phyloP scores from a whole-genome alignment of 2,113 vertebrate species.

The Apteryx mantelli region DNA sequence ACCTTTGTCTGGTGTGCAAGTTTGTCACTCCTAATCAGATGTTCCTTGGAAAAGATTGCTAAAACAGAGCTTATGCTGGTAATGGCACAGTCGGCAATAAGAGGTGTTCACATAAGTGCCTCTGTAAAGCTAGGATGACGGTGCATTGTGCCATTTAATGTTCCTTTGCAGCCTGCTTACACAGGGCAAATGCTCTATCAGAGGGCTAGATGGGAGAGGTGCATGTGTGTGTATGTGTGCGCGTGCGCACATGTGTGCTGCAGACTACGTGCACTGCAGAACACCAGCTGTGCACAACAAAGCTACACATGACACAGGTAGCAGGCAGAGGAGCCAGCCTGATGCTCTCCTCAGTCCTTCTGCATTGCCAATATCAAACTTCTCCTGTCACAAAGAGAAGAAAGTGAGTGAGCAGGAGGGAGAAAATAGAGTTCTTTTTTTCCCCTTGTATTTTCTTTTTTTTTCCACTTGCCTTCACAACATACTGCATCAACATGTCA shows the following conservation, averaged over 20 bases:
- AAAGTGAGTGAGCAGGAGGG: neutral
- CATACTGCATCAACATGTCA: neutral
- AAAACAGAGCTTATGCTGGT: neutral
- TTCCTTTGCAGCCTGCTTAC: neutral
- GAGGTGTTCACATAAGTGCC: neutral
- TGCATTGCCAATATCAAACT: neutral
- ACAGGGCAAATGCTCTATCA: neutral
- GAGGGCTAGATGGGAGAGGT: neutral
- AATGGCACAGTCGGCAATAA: neutral
- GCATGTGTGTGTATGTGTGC: fast-evolving
- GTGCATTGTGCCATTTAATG: neutral
- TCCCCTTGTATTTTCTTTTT: neutral
- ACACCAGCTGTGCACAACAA: neutral
- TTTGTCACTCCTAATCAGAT: constrained; percentile 43
- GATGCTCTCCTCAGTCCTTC: too few species aligned
- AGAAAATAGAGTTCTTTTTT: neutral
- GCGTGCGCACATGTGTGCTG: fast-evolving
- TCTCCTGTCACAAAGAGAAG: neutral
- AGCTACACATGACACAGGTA: neutral
- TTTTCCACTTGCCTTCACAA: neutral
- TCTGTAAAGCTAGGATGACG: neutral
- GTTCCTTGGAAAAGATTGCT: neutral
- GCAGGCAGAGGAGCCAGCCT: neutral
- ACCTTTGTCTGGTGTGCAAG: neutral
- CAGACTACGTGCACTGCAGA: neutral